A percentile compares a stretch with the other conserved stretches of the same genome.
These are phyloP conservation scores for Oncopodura yosiiana DNA, from an alignment of 1,140 invertebrate species.

Conservation along the genomic window DNA sequence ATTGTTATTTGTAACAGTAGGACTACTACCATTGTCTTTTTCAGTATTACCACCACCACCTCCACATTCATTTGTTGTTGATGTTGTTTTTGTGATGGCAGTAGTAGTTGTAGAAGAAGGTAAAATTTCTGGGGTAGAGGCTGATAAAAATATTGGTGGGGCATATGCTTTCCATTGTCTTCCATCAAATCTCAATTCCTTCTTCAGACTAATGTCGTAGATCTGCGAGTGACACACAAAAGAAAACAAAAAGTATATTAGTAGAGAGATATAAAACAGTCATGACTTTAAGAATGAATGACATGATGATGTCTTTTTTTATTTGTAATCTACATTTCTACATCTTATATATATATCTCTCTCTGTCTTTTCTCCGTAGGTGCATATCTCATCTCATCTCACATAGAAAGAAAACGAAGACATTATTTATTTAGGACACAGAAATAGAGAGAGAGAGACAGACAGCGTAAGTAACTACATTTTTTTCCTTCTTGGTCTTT, in stretches of 20 bases:
- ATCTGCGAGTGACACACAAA: conserved; percentile 38
- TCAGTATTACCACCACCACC: neutral
- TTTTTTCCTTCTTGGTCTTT: too few relatives aligned
- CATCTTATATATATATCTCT: too few relatives aligned
- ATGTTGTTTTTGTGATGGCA: conserved; percentile 6
- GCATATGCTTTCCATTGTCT: conserved; percentile 35
- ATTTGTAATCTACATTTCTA: too few relatives aligned
- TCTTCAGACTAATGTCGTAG: conserved; percentile 40
- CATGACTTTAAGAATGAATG: too few relatives aligned
- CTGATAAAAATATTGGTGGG: conserved; percentile 32
- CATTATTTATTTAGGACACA: too few relatives aligned
- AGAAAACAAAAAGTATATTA: neutral
- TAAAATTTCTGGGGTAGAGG: conserved; percentile 25
- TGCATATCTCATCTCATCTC: too few relatives aligned
- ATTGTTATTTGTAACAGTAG: neutral
- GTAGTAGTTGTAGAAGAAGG: conserved; percentile 1
- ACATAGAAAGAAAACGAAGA: too few relatives aligned
- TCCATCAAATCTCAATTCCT: conserved; percentile 36
- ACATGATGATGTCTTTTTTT: too few relatives aligned
- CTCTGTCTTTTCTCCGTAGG: too few relatives aligned
- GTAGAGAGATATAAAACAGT: too few relatives aligned
- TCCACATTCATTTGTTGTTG: neutral
- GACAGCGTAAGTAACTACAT: too few relatives aligned
- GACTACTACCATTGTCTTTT: neutral
- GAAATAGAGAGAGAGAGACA: too few relatives aligned